Conservation (phyloP, 2,797 vertebrate genomes). For the Threskiornis aethiopicus region DNA sequence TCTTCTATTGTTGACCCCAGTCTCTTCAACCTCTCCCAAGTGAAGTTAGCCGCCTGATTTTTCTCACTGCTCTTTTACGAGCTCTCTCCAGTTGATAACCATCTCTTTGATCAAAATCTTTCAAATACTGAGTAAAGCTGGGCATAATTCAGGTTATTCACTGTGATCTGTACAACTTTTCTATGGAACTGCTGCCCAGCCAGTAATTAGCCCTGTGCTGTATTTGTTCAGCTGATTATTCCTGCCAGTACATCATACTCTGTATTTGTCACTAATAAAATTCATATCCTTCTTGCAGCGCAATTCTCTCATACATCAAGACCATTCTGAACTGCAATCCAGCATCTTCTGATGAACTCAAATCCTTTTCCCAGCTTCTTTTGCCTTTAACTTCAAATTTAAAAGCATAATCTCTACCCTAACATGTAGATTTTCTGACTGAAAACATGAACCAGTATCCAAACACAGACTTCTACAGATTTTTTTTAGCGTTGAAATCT, state of each 20-base stretch:
- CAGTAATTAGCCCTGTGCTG: background rate
- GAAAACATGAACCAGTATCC: background rate
- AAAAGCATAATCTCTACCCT: background rate
- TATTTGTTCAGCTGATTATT: background rate
- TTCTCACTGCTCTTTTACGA: background rate
- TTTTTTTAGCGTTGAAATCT: background rate
- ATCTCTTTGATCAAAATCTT: background rate
- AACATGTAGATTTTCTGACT: background rate
- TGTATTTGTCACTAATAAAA: background rate
- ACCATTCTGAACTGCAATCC: background rate
- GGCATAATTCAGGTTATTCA: background rate
- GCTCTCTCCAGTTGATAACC: background rate
- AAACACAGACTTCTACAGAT: background rate
- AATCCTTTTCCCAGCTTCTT: background rate
- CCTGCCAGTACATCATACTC: background rate
- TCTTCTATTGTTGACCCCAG: background rate
- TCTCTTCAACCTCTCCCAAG: background rate
- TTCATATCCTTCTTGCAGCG: background rate
- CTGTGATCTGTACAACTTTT: background rate
- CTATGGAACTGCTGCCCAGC: background rate
- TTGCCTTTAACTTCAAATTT: background rate
- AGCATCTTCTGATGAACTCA: background rate
- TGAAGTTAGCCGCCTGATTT: background rate
- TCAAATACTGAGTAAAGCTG: background rate
- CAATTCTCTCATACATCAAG: background rate